Evolutionary conservation across 2,888 invertebrate species (phyloP), one percentile per base, ranked within the genome.

Genomic region (Griposia aprilina): DNA sequence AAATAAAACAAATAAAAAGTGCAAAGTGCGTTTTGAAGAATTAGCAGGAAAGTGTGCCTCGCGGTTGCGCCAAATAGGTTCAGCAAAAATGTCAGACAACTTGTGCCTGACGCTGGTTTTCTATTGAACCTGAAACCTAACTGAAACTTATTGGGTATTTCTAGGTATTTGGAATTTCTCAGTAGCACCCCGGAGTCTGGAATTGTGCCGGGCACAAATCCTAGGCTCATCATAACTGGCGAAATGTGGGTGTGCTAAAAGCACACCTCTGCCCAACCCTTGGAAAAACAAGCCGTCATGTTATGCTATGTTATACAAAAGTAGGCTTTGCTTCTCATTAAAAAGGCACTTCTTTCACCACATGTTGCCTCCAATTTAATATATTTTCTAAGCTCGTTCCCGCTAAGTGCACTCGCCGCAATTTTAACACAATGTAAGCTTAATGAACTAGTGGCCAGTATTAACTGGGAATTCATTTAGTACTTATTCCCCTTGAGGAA

Each of bases 371-470:
- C n/a, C 50, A 65, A 41, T 13, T 65, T 74, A 45, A 67, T 71
- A 75, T 60, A 80, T 55, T 80, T 71, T 63, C 81, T 48, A 48
- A 70, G 62, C 70, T 23, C 10, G 30, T 50, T 65, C 45, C 20
- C 23, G 17, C 62, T 57, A 85, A 82, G 82, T 81, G 85, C 81
- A 82, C 74, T 85, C 30, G 6, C 70, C 63, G 36, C 71, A 52
- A 48, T 68, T 84, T 85, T 55, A 71, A 63, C 74, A 63, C 74
- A 55, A 52, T 68, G 70, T 81, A 74, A 55, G 60, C 55, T 55
- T 67, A 81, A 79, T 67, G 80, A 79, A 70, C n/a, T 65, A 36
- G 23, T 55, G 26, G 41, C 7, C n/a, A 2, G 62, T 26, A 69
- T 77, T 69, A 70, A 60, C 69, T 55, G 13, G 41, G 69, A 65